Base-by-base conservation (phyloP, 1,140 invertebrate genomes). In the Drosophila novamexicana region DNA sequence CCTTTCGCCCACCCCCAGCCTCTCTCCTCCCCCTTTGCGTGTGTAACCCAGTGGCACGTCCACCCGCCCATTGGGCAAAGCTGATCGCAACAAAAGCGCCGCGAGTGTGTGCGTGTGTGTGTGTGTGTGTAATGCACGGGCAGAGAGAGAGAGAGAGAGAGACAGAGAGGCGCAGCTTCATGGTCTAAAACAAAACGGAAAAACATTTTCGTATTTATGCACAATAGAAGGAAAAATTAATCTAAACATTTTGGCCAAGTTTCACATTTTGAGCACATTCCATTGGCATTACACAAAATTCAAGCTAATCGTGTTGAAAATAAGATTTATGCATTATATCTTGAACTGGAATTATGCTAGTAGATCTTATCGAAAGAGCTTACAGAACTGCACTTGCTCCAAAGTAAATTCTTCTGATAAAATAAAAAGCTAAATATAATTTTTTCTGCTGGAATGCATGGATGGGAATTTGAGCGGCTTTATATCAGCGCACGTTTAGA, bases 51-150 rank as follows among this genome's bases (percentile, higher is more conserved):
- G 22, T 29, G 22, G 36, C 49, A 52, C 40, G 10, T 34, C 34
- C 22, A 39, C 10, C 44, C 70, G 49, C 61, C 74, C 66, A 81
- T 81, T 81, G 81, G 67, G 81, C 81, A 82, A 82, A 86, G 77
- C 84, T 89, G 84, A 79, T 83, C 77, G 77, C 67, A 64, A 50
- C 47, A 75, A 85, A 85, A 85, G 77, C 81, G 71, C 79, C 82
- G 81, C 86, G 71, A 81, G 83, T 12, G n/a, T 16, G 6, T 52
- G 67, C 62, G 29, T n/a, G 39, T 62, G 49, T 54, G 62, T 29
- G 39, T 29, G 22, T 49, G 47, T 32, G 47, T 50, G 47, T 29
- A 29, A 6, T 32, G 6, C 22, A 7, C 12, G 9, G 53, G 40
- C 9, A 49, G 32, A 2, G 44, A 50, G 7, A 18, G 36, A 18